A percentile compares a stretch with the other conserved stretches of the same genome.
Evolutionary conservation across 1,140 invertebrate genomes (phyloP).

Genomic region (Hydropsyche tenuis): DNA sequence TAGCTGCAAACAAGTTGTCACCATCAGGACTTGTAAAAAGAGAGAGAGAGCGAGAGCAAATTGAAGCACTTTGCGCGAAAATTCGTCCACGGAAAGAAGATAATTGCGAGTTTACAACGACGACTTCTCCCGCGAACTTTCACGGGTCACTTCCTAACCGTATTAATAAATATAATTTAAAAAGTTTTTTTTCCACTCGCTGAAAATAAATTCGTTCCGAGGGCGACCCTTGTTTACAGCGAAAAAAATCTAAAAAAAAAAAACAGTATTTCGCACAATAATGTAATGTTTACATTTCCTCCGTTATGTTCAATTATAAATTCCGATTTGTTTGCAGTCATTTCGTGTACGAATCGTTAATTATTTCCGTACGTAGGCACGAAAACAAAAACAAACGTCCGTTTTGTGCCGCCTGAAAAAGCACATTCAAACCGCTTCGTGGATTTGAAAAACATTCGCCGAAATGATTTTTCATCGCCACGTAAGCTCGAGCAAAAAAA

Average conservation of each 20-base stretch:
- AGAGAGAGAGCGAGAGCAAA: neutral
- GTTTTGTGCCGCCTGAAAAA: too few species aligned
- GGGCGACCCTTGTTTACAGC: neutral
- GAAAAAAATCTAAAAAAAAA: neutral
- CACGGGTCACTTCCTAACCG: constrained; percentile 7
- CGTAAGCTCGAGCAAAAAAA: neutral
- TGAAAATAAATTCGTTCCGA: neutral
- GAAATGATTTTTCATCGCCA: neutral
- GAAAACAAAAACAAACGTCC: too few species aligned
- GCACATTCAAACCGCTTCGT: too few species aligned
- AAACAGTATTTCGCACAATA: neutral
- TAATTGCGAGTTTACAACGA: constrained; percentile 21
- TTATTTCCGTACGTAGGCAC: neutral
- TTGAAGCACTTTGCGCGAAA: constrained; percentile 12
- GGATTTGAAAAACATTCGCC: neutral
- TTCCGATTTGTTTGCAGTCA: neutral
- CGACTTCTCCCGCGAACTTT: neutral
- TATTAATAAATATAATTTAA: constrained; percentile 23
- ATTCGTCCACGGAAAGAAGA: constrained; percentile 20
- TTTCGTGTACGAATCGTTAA: neutral
- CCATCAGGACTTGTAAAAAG: neutral
- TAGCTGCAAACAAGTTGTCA: constrained; percentile 13
- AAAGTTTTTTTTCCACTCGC: constrained; percentile 2
- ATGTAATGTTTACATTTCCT: neutral
- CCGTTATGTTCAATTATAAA: neutral